Evolutionary conservation across 2,888 invertebrate species (phyloP).

Genomic region (Macaria notata): DNA sequence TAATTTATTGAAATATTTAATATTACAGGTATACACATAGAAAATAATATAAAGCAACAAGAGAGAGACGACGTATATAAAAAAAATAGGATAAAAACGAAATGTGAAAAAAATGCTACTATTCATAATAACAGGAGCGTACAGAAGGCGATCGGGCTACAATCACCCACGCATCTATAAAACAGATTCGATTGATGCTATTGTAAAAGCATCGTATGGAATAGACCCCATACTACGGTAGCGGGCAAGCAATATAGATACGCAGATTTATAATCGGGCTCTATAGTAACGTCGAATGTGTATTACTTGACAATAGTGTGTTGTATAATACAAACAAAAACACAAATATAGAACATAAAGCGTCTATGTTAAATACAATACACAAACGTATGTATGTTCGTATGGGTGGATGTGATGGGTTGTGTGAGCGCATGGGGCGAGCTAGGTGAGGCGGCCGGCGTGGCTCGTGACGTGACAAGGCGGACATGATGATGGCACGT

Average conservation of each 20-base stretch:
- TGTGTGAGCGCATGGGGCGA: constrained; percentile 37
- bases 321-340: constrained; percentile 26
- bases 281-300: constrained; percentile 22
- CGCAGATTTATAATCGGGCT: constrained; percentile 16
- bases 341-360: constrained; percentile 35
- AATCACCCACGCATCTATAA: constrained; percentile 24
- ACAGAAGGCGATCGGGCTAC: constrained; percentile 10
- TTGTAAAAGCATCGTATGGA: not conserved
- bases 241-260: constrained; percentile 27
- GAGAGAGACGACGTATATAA: too few species aligned
- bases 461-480: constrained; percentile 1
- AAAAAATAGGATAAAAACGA: too few species aligned
- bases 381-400: constrained; percentile 31
- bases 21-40: too few species aligned
- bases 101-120: too few species aligned
- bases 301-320: constrained; percentile 18
- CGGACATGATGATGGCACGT: constrained; percentile 50
- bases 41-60: too few species aligned
- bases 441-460: constrained; percentile 18
- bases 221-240: not conserved
- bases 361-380: constrained; percentile 36
- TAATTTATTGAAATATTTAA: too few species aligned
- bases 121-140: not conserved
- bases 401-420: constrained; percentile 18
- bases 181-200: constrained; percentile 9